Evolutionary conservation across 2,113 vertebrate genomes (phyloP).

Genomic region (Urocynchramus pylzowi): DNA sequence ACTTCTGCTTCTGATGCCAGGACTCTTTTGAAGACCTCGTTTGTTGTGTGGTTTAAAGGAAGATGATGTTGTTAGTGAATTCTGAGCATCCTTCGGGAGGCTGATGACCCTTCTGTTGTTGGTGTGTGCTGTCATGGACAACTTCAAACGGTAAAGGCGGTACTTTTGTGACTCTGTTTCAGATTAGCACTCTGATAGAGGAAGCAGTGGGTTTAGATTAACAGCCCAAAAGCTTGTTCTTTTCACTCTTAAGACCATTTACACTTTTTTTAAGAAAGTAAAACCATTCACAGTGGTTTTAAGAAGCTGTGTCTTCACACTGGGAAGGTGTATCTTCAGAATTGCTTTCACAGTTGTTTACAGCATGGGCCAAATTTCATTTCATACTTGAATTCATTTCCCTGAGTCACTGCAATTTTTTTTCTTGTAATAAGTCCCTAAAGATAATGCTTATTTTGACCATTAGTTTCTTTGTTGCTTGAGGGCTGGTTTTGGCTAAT

Average conservation of each 20-base stretch:
- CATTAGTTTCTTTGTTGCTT: background rate
- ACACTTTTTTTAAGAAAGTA: background rate
- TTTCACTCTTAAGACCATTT: background rate
- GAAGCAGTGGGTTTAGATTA: background rate
- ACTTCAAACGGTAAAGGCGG: conserved; percentile 14
- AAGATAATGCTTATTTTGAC: background rate
- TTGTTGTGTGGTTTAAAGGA: conserved; percentile 13
- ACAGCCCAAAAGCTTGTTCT: background rate
- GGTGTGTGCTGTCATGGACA: conserved; percentile 49
- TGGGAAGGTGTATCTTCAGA: background rate
- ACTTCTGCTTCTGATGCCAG: background rate
- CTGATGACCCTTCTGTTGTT: background rate
- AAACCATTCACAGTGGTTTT: background rate
- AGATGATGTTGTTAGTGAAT: background rate
- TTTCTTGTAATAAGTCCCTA: background rate
- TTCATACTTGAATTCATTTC: background rate
- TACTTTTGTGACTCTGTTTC: background rate
- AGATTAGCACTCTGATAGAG: background rate
- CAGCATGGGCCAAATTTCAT: background rate
- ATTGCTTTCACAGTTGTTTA: background rate
- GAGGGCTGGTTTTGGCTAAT: background rate
- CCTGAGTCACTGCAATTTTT: background rate
- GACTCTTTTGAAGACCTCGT: background rate
- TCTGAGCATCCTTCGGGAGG: conserved; percentile 14
- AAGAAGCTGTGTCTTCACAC: background rate